Conservation (phyloP, 1,140 invertebrate genomes). For the Sycophaga agraensis region DNA sequence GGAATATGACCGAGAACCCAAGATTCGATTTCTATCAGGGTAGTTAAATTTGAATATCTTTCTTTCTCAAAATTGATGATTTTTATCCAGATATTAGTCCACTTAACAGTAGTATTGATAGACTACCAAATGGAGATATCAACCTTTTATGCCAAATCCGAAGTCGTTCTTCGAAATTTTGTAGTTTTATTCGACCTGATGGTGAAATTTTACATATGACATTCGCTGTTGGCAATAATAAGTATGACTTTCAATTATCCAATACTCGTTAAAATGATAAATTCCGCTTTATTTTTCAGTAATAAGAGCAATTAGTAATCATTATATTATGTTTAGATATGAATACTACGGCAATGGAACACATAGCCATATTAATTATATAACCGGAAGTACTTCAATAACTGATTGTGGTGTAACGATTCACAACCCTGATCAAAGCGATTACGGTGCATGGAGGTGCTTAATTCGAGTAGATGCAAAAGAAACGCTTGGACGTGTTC, state of each 20-base stretch:
- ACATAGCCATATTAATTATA: slow-evolving; percentile 21
- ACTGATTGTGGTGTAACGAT: slow-evolving; percentile 44
- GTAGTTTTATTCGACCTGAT: slow-evolving; percentile 24
- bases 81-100: not conserved
- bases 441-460: slow-evolving; percentile 47
- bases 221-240: slow-evolving; percentile 7
- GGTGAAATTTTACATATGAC: slow-evolving; percentile 20
- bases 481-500: slow-evolving; percentile 29
- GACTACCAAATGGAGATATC: slow-evolving; percentile 2
- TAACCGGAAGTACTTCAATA: not conserved
- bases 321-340: slow-evolving; percentile 34
- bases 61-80: too few relatives aligned
- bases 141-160: slow-evolving; percentile 26
- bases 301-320: too few relatives aligned
- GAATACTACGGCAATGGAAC: slow-evolving; percentile 37
- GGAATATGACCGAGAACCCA: too few relatives aligned
- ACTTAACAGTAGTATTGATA: slow-evolving; percentile 8
- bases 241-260: slow-evolving; percentile 4
- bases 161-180: not conserved
- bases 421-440: slow-evolving; percentile 32
- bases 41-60: too few relatives aligned
- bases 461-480: slow-evolving; percentile 26
- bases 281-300: not conserved
- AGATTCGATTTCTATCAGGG: too few relatives aligned
- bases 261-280: not conserved